Evolutionary conservation across 2,888 invertebrate species (phyloP), one percentile per base, ranked within the genome.

Genomic region (Aphidius colemani): DNA sequence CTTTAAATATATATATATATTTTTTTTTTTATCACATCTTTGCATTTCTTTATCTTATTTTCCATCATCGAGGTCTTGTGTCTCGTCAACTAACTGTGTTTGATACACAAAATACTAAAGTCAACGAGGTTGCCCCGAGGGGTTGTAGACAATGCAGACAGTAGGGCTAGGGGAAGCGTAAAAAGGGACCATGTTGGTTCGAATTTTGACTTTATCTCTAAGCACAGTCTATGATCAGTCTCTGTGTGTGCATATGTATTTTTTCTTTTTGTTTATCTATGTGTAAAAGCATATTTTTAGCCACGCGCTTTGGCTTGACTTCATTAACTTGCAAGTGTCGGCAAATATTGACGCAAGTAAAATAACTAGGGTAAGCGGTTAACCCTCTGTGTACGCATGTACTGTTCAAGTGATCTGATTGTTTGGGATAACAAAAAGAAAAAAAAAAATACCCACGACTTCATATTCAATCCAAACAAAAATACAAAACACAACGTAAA

Each of bases 291-390:
- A 30, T 30, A 30, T 57, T 57, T 45, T 18, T 67, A 48, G 59
- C 67, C 62, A 59, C 65, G 59, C 64, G 53, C 61, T 59, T 53
- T 67, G 71, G 69, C 74, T 77, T 73, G 76, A 78, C 79, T 79
- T 77, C 76, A 75, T 76, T 73, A 76, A 78, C 74, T 70, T 67
- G 68, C 76, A 74, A 75, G 78, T 77, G 78, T 73, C 74, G 70
- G 73, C 78, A 80, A 80, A 80, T 80, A 80, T 80, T 80, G 77
- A 80, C 79, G 76, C 71, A 61, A 53, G 30, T 44, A 56, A 65
- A 61, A 63, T 50, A 77, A 79, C 75, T 78, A 60, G 79, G 79
- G 78, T 76, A 69, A 40, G 41, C 59, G 63, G 44, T 59, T 56
- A 53, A 65, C 55, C 51, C 56, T 56, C n/a, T 53, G 3, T 10